Evolutionary conservation across 2,113 vertebrate genomes (phyloP).

Genomic region (Crypturellus undulatus): DNA sequence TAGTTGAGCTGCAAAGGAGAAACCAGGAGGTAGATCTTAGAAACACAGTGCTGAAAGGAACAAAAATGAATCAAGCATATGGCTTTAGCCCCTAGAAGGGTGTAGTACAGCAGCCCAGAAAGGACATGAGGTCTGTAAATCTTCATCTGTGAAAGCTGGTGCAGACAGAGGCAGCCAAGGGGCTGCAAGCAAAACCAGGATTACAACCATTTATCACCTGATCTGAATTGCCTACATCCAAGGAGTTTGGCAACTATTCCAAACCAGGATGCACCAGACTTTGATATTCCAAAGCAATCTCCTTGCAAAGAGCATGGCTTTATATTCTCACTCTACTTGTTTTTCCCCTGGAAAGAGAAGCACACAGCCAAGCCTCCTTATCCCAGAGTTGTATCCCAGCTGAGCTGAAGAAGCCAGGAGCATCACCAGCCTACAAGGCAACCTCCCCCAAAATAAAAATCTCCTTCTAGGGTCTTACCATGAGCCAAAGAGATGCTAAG

Average conservation of each 20-base stretch:
- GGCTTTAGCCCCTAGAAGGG: not conserved
- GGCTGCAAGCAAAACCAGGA: not conserved
- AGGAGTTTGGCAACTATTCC: not conserved
- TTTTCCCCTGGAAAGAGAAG: not conserved
- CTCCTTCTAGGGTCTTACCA: not conserved
- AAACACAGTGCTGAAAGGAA: not conserved
- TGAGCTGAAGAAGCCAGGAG: not conserved
- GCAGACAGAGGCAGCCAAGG: not conserved
- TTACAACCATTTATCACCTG: not conserved
- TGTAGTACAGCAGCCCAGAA: not conserved
- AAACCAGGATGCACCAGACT: not conserved
- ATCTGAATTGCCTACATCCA: not conserved
- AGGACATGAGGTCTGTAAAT: fast-evolving
- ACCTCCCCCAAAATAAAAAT: not conserved
- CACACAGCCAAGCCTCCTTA: not conserved
- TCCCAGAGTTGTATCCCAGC: fast-evolving
- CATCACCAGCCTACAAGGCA: not conserved
- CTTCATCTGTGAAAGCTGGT: not conserved
- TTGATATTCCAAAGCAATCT: not conserved
- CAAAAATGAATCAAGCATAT: not conserved
- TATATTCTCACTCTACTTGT: fast-evolving
- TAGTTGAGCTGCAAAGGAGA: not conserved
- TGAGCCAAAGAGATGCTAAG: not conserved
- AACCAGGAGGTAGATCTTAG: not conserved
- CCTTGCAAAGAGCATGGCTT: not conserved